Evolutionary conservation across 2,888 invertebrate genomes (phyloP), one percentile per base, ranked within the genome.

Genomic region (Tipula lateralis): DNA sequence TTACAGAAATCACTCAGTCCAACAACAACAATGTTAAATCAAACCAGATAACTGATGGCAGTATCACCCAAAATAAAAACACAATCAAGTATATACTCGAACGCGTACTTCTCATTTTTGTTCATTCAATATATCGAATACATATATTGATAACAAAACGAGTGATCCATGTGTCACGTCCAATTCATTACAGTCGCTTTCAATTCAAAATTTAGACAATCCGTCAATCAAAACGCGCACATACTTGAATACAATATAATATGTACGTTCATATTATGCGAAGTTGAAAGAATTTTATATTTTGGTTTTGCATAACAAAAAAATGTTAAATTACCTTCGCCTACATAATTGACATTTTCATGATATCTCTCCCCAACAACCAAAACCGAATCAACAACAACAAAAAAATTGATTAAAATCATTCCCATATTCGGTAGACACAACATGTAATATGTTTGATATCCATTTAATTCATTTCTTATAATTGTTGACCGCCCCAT

Each of bases 401-500:
- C 39, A 19, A 24, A 66, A 19, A 66, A 66, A 66, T 24, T 66
- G 66, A 66, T 66, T 66, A 66, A 66, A 19, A 66, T 66, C 66
- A 66, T 66, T 66, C 7, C 66, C 66, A 66, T 66, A 66, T 66
- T 66, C 66, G 66, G 66, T 24, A 66, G 66, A 66, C 66, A 66
- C 66, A 66, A 66, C 66, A 66, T 66, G 66, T 66, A 66, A 66
- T 66, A 66, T 9, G 24, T 66, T 66, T 66, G 66, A 66, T 66
- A 24, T 24, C 66, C 66, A 66, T 66, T 66, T 66, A 24, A 66
- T 66, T 66, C 66, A 66, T 66, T 66, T 66, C 66, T 66, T 66
- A 66, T 66, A 66, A 66, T 66, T 66, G 66, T 66, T 66, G 66
- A 66, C 66, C 66, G 66, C 66, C 66, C 66, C 66, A 66, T 66